These are phyloP conservation scores for Brachynemurus nebulosus DNA, from an alignment of 2,888 invertebrate species.

Conservation along the genomic window DNA sequence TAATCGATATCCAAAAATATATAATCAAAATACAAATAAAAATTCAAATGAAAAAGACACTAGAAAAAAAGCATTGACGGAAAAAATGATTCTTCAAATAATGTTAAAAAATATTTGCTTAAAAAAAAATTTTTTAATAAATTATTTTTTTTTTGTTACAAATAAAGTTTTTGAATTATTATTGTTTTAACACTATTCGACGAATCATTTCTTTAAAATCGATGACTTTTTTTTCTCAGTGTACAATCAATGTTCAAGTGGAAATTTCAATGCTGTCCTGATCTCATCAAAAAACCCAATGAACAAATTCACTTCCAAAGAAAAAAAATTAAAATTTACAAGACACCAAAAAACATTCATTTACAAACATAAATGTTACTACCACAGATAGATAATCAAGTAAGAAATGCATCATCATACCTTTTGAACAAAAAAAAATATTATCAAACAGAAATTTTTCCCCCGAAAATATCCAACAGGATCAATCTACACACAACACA, in stretches of 20 bases:
- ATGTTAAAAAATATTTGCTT: neutral
- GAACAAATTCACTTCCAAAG: too few relatives aligned
- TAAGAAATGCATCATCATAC: neutral
- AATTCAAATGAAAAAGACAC: too few relatives aligned
- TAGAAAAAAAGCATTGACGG: too few relatives aligned
- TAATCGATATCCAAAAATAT: too few relatives aligned
- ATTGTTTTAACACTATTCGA: neutral
- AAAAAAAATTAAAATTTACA: too few relatives aligned
- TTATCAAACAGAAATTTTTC: neutral
- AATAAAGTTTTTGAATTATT: neutral
- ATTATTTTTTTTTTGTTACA: neutral
- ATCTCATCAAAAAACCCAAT: too few relatives aligned
- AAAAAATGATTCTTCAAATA: too few relatives aligned
- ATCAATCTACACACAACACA: constrained; percentile 1
- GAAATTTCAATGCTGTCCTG: too few relatives aligned
- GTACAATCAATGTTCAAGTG: too few relatives aligned
- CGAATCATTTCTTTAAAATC: neutral
- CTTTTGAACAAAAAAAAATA: neutral
- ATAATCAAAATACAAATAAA: too few relatives aligned
- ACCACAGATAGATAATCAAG: neutral
- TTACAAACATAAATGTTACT: too few relatives aligned
- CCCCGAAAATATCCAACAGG: neutral
- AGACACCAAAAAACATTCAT: too few relatives aligned
- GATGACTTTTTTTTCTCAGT: neutral
- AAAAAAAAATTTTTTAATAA: neutral